These are phyloP conservation scores for Pardalotus punctatus DNA, from an alignment of 2,113 vertebrate species.

Conservation along the genomic window DNA sequence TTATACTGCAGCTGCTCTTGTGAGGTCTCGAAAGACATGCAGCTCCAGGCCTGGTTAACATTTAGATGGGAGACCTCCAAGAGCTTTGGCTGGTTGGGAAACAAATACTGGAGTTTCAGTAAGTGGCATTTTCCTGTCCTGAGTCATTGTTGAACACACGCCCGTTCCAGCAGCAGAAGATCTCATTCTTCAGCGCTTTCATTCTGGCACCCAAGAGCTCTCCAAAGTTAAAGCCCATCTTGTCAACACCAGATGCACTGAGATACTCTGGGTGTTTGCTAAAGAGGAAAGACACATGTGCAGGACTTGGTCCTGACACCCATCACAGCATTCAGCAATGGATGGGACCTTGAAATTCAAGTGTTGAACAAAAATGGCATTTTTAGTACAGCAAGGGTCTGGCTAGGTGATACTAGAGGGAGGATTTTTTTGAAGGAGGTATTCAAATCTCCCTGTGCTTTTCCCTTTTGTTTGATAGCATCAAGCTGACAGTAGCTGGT, in stretches of 20 bases:
- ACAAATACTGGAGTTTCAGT: not conserved
- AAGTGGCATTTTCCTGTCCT: slow-evolving; percentile 30
- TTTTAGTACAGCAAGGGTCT: not conserved
- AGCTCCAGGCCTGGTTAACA: not conserved
- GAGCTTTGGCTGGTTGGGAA: slow-evolving; percentile 17
- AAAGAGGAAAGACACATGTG: not conserved
- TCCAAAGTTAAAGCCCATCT: not conserved
- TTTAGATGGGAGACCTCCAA: slow-evolving; percentile 3
- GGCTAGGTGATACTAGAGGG: not conserved
- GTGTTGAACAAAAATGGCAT: not conserved
- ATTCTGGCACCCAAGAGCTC: not conserved
- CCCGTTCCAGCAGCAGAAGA: not conserved
- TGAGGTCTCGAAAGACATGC: not conserved
- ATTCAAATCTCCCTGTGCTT: not conserved
- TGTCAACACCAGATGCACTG: not conserved
- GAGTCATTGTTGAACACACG: not conserved
- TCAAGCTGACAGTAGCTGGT: not conserved
- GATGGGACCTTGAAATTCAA: not conserved
- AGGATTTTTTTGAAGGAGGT: not conserved
- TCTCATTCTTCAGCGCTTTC: not conserved
- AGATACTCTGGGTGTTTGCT: not conserved
- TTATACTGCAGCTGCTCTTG: not conserved
- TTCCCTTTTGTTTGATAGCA: not conserved
- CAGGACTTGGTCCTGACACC: not conserved
- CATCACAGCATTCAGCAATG: accelerated